These are phyloP conservation scores for Euura saliciscinereae DNA, from an alignment of 1,140 invertebrate species.

Conservation along the genomic window DNA sequence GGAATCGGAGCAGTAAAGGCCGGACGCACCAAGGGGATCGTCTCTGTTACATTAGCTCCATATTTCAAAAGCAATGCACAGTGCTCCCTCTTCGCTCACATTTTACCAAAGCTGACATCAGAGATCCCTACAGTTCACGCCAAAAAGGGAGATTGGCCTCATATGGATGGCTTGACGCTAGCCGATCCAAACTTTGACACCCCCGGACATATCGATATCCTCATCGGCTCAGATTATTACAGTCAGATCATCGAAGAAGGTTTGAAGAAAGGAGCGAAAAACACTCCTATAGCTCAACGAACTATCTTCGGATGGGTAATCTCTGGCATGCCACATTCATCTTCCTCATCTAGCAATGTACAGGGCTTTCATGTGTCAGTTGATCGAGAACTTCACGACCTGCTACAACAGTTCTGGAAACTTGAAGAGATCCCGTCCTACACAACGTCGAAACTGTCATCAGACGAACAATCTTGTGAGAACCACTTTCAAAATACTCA, in stretches of 20 bases:
- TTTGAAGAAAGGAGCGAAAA: not conserved
- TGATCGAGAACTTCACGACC: not conserved
- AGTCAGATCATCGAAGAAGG: slow-evolving; percentile 18
- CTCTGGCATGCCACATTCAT: not conserved
- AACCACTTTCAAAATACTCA: slow-evolving; percentile 19
- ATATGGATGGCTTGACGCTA: slow-evolving; percentile 13
- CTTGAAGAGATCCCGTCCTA: slow-evolving; percentile 13
- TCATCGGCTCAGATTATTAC: slow-evolving; percentile 26
- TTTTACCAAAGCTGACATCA: slow-evolving; percentile 15
- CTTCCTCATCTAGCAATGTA: not conserved
- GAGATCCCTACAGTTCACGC: slow-evolving; percentile 7
- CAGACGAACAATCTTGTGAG: slow-evolving; percentile 25
- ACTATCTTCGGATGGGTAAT: slow-evolving; percentile 18
- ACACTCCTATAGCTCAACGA: slow-evolving; percentile 16
- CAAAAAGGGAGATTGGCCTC: not conserved
- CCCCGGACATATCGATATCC: slow-evolving; percentile 16
- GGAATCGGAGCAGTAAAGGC: slow-evolving; percentile 19
- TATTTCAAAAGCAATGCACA: not conserved
- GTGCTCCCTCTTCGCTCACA: slow-evolving; percentile 11
- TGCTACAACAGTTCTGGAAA: slow-evolving; percentile 17
- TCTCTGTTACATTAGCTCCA: not conserved
- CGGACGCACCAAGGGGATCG: slow-evolving; percentile 8
- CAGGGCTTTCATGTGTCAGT: not conserved
- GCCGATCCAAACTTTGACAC: slow-evolving; percentile 23
- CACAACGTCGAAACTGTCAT: not conserved